Evolutionary conservation across 2,797 vertebrate genomes (phyloP).

Genomic region (Philypnodon macrostomus): DNA sequence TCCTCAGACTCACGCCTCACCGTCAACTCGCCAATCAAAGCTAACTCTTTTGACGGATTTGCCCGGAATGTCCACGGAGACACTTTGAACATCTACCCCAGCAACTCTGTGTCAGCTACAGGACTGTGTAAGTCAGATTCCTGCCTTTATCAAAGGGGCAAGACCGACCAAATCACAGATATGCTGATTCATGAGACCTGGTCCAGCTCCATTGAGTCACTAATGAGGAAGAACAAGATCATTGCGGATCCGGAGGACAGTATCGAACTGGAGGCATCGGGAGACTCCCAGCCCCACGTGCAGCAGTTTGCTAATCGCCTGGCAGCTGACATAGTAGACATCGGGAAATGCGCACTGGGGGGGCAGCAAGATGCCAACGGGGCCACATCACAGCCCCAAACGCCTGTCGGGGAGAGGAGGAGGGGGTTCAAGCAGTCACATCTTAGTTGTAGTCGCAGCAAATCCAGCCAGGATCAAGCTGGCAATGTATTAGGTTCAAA

Average conservation of each 20-base stretch:
- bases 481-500: constrained; percentile 31
- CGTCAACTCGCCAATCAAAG: constrained; percentile 88
- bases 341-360: constrained; percentile 77
- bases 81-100: constrained; percentile 80
- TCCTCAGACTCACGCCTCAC: constrained; percentile 85
- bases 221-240: constrained; percentile 98
- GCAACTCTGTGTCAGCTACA: constrained; percentile 75
- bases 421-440: constrained; percentile 66
- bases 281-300: constrained; percentile 75
- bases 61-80: constrained; percentile 82
- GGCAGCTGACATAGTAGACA: constrained; percentile 82
- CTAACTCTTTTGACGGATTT: constrained; percentile 94
- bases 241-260: constrained; percentile 79
- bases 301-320: constrained; percentile 82
- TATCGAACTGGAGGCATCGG: constrained; percentile 70
- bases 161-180: constrained; percentile 88
- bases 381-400: constrained; percentile 39
- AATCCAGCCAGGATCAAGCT: constrained; percentile 64
- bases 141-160: constrained; percentile 88
- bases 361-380: constrained; percentile 75
- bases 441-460: constrained; percentile 53
- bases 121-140: constrained; percentile 96
- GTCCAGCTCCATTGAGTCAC: constrained; percentile 92
- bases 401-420: constrained; percentile 70
- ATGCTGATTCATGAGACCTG: constrained; percentile 96